Percentiles rank a stretch among this genome's conserved stretches.
Evolutionary conservation across 2,797 vertebrate genomes (phyloP).

Genomic region (Galaxias olidus): DNA sequence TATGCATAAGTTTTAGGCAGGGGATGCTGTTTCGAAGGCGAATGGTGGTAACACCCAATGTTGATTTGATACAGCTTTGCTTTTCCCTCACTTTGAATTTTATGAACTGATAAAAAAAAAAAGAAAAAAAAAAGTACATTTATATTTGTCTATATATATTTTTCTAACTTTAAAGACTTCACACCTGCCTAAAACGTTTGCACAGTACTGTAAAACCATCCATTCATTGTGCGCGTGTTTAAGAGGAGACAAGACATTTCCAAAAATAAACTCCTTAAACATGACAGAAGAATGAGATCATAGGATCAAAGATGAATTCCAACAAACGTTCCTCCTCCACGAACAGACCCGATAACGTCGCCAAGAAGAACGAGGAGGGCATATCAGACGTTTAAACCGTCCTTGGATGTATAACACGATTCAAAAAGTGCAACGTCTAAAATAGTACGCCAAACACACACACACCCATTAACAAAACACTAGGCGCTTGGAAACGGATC

Average conservation of each 20-base stretch:
- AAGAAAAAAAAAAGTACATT: too few relatives aligned
- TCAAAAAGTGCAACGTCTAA: conserved; percentile 13
- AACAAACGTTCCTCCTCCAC: conserved; percentile 4
- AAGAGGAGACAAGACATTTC: background rate
- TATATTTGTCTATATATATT: too few relatives aligned
- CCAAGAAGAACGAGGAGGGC: background rate
- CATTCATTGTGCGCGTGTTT: too few relatives aligned
- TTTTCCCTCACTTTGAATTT: too few relatives aligned
- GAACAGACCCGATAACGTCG: conserved; percentile 18
- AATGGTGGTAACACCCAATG: too few relatives aligned
- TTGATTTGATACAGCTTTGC: too few relatives aligned
- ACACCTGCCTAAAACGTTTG: too few relatives aligned
- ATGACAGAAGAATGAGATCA: conserved; percentile 16
- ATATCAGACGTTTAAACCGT: conserved; percentile 1
- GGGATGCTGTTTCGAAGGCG: too few relatives aligned
- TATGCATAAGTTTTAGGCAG: too few relatives aligned
- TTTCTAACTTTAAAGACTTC: too few relatives aligned
- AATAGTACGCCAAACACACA: conserved; percentile 30
- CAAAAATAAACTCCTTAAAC: conserved; percentile 8
- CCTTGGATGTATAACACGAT: background rate
- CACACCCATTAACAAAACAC: conserved; percentile 2
- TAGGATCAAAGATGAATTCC: background rate
- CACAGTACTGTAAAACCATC: too few relatives aligned
- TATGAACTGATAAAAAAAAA: too few relatives aligned
- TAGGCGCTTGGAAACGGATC: conserved; percentile 8